A percentile compares a stretch with the other conserved stretches of the same genome.
Conservation (phyloP, 2,797 vertebrate species). For the Masticophis lateralis region DNA sequence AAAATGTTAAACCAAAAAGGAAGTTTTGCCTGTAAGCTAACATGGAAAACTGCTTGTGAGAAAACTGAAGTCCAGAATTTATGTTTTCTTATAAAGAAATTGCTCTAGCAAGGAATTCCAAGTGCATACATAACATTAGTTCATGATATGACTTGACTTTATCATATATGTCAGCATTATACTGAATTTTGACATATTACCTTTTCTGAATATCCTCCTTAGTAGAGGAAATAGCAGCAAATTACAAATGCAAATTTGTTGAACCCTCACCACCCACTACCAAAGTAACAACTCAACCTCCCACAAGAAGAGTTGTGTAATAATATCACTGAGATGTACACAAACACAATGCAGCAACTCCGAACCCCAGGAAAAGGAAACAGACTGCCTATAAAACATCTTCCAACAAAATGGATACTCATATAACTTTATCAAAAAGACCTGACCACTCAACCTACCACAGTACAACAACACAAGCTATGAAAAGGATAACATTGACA, state of each 20-base stretch:
- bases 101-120: background rate
- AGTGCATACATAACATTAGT: background rate
- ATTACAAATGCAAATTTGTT: background rate
- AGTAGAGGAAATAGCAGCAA: background rate
- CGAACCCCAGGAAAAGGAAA: background rate
- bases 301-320: background rate
- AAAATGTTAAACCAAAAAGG: background rate
- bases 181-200: background rate
- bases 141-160: background rate
- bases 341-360: background rate
- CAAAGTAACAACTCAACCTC: background rate
- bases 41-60: background rate
- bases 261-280: background rate
- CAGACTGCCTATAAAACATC: background rate
- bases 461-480: background rate
- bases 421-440: background rate
- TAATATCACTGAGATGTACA: background rate
- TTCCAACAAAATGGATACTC: background rate
- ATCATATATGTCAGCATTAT: background rate
- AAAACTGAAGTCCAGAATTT: background rate
- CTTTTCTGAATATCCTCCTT: background rate
- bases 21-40: background rate
- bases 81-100: background rate
- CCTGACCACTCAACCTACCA: background rate
- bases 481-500: background rate